phyloP scores from a whole-genome alignment of 2,797 vertebrate species.

The Mycteria americana region DNA sequence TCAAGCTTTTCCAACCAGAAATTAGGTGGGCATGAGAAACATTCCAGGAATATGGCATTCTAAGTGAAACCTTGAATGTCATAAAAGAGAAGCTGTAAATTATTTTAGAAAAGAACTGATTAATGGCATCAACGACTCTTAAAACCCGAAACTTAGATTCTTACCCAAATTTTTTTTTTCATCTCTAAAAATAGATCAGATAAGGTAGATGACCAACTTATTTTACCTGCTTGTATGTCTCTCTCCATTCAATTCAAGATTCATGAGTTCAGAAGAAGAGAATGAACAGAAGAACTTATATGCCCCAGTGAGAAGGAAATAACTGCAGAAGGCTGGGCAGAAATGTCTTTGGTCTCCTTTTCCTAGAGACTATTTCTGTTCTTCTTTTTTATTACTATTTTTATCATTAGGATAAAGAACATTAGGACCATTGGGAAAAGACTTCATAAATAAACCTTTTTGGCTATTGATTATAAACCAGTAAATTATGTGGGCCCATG shows the following conservation, averaged over 20 bases:
- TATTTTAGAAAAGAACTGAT: not conserved
- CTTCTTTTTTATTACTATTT: not conserved
- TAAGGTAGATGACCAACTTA: not conserved
- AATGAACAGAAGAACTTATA: not conserved
- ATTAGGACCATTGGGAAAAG: not conserved
- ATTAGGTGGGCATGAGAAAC: not conserved
- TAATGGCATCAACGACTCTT: not conserved
- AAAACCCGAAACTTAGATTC: not conserved
- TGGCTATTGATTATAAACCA: not conserved
- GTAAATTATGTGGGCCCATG: not conserved
- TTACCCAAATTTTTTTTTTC: not conserved
- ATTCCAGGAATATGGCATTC: not conserved
- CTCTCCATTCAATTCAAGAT: not conserved
- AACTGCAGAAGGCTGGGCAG: not conserved
- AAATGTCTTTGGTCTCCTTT: not conserved
- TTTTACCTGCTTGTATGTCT: not conserved
- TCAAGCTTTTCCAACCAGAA: not conserved
- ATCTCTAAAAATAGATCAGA: not conserved
- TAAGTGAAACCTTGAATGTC: not conserved
- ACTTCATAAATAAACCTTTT: not conserved
- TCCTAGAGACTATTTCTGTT: not conserved
- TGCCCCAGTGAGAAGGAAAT: not conserved
- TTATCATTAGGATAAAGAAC: not conserved
- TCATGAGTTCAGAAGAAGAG: not conserved
- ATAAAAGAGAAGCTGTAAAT: not conserved